phyloP scores from a whole-genome alignment of 2,113 vertebrate species.

The Sapajus apella region DNA sequence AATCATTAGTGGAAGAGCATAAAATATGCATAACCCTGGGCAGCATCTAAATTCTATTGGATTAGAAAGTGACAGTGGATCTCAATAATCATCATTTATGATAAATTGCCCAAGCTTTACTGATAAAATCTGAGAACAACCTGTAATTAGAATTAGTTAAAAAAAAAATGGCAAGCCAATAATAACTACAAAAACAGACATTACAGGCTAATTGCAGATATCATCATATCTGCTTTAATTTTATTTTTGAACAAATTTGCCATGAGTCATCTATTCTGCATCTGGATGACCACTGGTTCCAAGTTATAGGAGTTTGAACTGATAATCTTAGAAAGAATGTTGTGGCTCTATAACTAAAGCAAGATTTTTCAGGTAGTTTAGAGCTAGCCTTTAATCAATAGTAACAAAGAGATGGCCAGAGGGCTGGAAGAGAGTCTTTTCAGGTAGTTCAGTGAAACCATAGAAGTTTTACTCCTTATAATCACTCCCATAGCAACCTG shows the following conservation, averaged over 20 bases:
- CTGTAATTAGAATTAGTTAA: not conserved
- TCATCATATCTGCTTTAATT: not conserved
- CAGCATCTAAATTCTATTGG: not conserved
- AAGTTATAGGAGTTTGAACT: not conserved
- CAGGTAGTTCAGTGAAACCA: not conserved
- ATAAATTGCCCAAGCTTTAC: not conserved
- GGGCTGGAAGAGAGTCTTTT: not conserved
- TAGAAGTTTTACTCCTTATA: not conserved
- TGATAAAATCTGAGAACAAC: not conserved
- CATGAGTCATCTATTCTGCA: not conserved
- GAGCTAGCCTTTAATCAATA: not conserved
- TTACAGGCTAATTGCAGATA: not conserved
- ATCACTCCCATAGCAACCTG: not conserved
- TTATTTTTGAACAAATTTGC: not conserved
- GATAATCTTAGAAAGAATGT: not conserved
- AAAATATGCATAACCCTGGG: not conserved
- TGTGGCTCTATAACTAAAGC: not conserved
- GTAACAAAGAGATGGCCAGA: accelerated
- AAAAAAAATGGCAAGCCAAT: not conserved
- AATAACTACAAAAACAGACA: not conserved
- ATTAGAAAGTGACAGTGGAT: not conserved
- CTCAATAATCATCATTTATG: not conserved
- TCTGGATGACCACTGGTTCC: not conserved
- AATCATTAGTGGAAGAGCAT: not conserved
- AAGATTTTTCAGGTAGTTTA: not conserved